Evolutionary conservation across 2,888 invertebrate species (phyloP), one percentile per base, ranked within the genome.

Genomic region (Cyclophora albipunctata): DNA sequence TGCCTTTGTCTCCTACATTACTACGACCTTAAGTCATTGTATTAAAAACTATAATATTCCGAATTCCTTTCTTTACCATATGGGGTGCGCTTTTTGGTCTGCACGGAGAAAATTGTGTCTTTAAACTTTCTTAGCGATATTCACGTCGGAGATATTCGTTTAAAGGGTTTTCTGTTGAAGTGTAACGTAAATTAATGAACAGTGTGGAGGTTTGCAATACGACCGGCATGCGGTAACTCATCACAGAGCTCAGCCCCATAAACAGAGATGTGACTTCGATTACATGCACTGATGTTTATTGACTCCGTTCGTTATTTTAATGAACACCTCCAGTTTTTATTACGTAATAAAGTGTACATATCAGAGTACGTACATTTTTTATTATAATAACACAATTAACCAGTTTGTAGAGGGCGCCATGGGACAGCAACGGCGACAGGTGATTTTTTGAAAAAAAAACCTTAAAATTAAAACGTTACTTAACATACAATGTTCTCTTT

Each of bases 111-210:
- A 45, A 57, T 67, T 64, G 71, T 59, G 56, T 55, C 5, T 59
- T 58, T 54, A 52, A 54, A 66, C 69, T 71, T 73, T 66, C 69
- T 63, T 62, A 64, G 66, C 59, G 62, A 68, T 61, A 70, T 67
- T 71, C 72, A 72, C 63, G 62, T 64, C 63, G 52, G 62, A 71
- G 69, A 66, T 72, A 73, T 75, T 69, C 68, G 58, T 70, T 74
- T 78, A 71, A 74, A 71, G 65, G 65, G 67, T 64, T 76, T 83
- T 82, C 75, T 73, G 65, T 59, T 63, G 72, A 83, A 73, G 67
- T 65, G 73, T 77, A 75, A 67, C 73, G 75, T 82, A 82, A 82
- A 83, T 83, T 81, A 84, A 84, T 82, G 73, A 78, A 75, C 66
- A 65, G 68, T 68, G 73, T 67, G 71, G 74, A 73, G 67, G 20